phyloP scores from a whole-genome alignment of 2,888 invertebrate genomes.

The Deilephila porcellus region DNA sequence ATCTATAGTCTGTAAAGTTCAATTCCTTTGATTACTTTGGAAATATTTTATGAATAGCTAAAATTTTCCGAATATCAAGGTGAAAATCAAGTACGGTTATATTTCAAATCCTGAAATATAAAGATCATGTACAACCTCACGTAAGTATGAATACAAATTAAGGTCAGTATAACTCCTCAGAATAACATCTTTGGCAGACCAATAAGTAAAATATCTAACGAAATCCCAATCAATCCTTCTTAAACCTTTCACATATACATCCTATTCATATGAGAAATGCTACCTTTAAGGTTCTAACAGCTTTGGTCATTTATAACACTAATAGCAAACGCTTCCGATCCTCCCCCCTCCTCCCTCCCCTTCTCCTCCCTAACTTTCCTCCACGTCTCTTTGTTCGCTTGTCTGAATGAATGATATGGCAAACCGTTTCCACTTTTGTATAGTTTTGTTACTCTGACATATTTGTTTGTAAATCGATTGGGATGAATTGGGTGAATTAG shows the following conservation, averaged over 20 bases:
- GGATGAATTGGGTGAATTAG: background rate
- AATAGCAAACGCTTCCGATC: conserved; percentile 22
- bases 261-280: conserved; percentile 22
- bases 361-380: background rate
- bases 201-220: too few species aligned
- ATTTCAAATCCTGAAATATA: too few species aligned
- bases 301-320: conserved; percentile 25
- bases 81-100: too few species aligned
- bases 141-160: too few species aligned
- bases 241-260: background rate
- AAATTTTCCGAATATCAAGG: too few species aligned
- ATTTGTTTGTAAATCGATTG: conserved; percentile 30
- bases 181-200: too few species aligned
- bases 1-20: too few species aligned
- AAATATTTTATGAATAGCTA: too few species aligned
- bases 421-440: conserved; percentile 42
- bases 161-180: too few species aligned
- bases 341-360: background rate
- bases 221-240: background rate
- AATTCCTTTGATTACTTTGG: too few species aligned
- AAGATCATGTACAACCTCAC: too few species aligned
- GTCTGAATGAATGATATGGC: conserved; percentile 52
- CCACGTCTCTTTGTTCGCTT: conserved; percentile 45
- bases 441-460: conserved; percentile 37
- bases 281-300: conserved; percentile 26